Evolutionary conservation across 2,797 vertebrate genomes (phyloP), one percentile per base, ranked within the genome.

Genomic region (Parotocinclus haroldoi): DNA sequence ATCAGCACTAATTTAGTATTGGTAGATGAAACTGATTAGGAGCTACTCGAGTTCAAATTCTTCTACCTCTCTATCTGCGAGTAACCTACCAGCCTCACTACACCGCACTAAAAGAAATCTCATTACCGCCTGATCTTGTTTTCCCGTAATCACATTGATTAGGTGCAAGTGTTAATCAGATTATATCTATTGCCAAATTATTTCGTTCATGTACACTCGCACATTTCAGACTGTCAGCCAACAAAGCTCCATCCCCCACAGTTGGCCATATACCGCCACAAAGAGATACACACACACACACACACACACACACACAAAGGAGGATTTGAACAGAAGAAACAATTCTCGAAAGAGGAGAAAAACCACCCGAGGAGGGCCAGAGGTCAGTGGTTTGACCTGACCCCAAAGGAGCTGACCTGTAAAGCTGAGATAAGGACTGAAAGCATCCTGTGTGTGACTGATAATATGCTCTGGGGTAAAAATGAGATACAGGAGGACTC

Each of bases 361-460:
- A 77, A 70, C 60, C 69, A 71, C 66, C 68, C 46, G 65, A 58
- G 48, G 64, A 71, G 64, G 57, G 67, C 57, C 68, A 80, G 79
- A 79, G 81, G 86, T 85, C 84, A 87, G 81, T 82, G 80, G 84
- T 86, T 84, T 85, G 82, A 84, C 77, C 84, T 80, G 84, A 84
- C 84, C 86, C 78, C 70, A 78, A 82, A 78, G 64, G 78, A 74
- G 82, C 82, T 87, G 84, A 85, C 82, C 85, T 73, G 71, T 72
- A 79, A 69, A 78, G 77, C 81, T 74, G 72, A 83, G 86, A 89
- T 90, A 88, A 90, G 86, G 61, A 14, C 78, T 79, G 83, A 86
- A 87, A 85, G 87, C 83, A 85, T 88, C 85, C 88, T 89, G 87
- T 88, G 84, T 84, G 80, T 76, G 76, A 76, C 81, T 80, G 78